Conservation (phyloP, 2,888 invertebrate species). For the Acanthopleura granulata region DNA sequence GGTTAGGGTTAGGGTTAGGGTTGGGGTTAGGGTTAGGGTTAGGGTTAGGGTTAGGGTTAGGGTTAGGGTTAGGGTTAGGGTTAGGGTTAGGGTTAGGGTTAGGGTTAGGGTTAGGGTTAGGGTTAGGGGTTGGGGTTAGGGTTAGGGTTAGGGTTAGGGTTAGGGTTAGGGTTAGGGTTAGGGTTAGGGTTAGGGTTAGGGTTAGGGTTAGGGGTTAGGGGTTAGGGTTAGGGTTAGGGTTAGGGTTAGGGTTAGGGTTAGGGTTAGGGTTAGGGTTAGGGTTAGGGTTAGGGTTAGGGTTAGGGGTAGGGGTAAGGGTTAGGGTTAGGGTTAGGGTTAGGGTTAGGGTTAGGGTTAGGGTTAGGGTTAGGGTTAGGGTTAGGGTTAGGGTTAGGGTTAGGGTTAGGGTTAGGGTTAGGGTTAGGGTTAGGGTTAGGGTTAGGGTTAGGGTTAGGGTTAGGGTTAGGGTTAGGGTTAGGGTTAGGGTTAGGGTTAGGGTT, state of each 20-base stretch:
- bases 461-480: constrained; percentile 27
- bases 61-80: constrained; percentile 36
- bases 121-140: constrained; percentile 16
- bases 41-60: constrained; percentile 27
- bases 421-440: constrained; percentile 25
- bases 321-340: constrained; percentile 34
- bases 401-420: constrained; percentile 30
- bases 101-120: constrained; percentile 12
- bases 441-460: constrained; percentile 29
- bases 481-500: constrained; percentile 20
- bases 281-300: constrained; percentile 33
- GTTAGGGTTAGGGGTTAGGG: constrained; percentile 21
- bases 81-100: constrained; percentile 39
- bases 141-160: constrained; percentile 12
- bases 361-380: constrained; percentile 38
- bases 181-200: constrained; percentile 15
- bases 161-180: background rate
- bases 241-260: constrained; percentile 39
- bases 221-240: constrained; percentile 28
- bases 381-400: constrained; percentile 34
- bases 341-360: constrained; percentile 24
- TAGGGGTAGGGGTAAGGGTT: constrained; percentile 36
- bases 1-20: constrained; percentile 26
- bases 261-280: constrained; percentile 36
- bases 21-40: constrained; percentile 27